Conservation (phyloP, 1,140 invertebrate species). For the Cardiocondyla obscurior region DNA sequence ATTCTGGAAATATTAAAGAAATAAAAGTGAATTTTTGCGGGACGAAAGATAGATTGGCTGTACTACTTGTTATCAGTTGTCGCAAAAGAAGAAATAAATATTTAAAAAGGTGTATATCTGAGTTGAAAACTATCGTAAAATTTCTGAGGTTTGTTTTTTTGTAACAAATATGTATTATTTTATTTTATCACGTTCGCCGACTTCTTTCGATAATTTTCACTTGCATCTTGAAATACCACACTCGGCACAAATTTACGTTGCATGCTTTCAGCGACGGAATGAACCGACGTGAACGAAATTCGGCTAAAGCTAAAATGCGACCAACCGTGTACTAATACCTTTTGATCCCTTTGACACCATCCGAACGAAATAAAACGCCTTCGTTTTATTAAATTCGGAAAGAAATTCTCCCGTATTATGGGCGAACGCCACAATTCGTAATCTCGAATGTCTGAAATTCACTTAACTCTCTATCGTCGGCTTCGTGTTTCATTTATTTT, state of each 20-base stretch:
- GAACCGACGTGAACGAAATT: conserved; percentile 19
- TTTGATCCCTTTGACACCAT: conserved; percentile 60
- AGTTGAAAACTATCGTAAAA: not conserved
- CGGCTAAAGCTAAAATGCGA: conserved; percentile 10
- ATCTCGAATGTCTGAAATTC: not conserved
- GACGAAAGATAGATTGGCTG: not conserved
- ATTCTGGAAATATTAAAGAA: not conserved
- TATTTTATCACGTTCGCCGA: not conserved
- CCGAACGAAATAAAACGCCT: conserved; percentile 54
- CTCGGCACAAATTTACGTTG: conserved; percentile 22
- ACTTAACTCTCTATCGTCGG: conserved; percentile 3
- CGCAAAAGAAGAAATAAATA: not conserved
- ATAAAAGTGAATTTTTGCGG: not conserved
- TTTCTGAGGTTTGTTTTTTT: not conserved
- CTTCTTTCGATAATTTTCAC: not conserved
- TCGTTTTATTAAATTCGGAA: conserved; percentile 37
- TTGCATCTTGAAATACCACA: not conserved
- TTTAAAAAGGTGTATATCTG: not conserved
- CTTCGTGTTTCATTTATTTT: not conserved
- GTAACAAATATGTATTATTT: not conserved
- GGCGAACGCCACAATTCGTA: not conserved
- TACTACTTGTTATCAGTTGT: not conserved
- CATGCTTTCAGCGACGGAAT: not conserved
- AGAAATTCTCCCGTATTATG: not conserved
- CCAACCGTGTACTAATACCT: conserved; percentile 23